phyloP scores from a whole-genome alignment of 92 coral and sea anemone species.

The Hydrozoanthus gracilis region DNA sequence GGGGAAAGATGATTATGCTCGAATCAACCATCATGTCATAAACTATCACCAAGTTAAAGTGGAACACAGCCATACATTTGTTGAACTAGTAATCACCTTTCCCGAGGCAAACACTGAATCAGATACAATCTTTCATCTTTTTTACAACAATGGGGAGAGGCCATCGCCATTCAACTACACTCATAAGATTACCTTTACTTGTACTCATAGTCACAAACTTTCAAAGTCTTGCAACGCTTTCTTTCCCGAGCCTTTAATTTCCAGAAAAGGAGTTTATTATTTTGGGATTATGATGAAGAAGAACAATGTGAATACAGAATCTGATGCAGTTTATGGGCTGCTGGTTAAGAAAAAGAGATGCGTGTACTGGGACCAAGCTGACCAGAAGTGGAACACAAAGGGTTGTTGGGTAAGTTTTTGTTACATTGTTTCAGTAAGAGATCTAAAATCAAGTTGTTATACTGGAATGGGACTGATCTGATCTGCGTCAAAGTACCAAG shows the following conservation, averaged over 20 bases:
- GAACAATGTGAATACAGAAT: neutral
- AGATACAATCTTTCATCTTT: neutral
- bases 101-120: neutral
- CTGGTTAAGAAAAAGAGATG: neutral
- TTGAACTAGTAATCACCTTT: neutral
- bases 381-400: neutral
- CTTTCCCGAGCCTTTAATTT: neutral
- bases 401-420: neutral
- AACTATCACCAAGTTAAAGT: neutral
- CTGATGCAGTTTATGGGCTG: neutral
- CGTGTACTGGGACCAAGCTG: neutral
- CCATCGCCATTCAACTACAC: neutral
- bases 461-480: neutral
- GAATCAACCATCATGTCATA: neutral
- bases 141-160: neutral
- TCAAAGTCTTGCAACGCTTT: neutral
- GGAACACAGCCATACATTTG: neutral
- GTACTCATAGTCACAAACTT: neutral
- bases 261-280: neutral
- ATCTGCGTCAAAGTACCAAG: neutral
- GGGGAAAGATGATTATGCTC: neutral
- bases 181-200: neutral
- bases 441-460: neutral
- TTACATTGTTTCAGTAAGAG: neutral
- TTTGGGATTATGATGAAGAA: neutral